These are phyloP conservation scores for Mesochorus sp. DNA, from an alignment of 2,888 invertebrate species.

Conservation along the genomic window DNA sequence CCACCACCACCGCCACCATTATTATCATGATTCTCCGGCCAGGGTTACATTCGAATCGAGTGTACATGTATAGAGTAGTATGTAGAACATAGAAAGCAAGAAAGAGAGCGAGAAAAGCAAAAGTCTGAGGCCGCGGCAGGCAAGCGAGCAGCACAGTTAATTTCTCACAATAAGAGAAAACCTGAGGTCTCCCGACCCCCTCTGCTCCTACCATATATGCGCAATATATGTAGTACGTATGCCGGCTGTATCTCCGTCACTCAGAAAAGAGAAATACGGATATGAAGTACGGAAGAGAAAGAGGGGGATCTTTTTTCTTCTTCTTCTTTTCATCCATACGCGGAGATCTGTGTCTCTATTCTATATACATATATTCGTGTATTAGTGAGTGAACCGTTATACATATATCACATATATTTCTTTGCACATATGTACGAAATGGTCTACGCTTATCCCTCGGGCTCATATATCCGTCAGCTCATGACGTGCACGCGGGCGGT, in stretches of 20 bases:
- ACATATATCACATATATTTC: neutral
- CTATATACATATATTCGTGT: neutral
- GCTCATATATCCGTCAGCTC: constrained; percentile 47
- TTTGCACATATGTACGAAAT: neutral
- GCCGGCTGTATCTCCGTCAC: constrained; percentile 60
- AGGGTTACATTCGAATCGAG: constrained; percentile 14
- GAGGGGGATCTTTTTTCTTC: constrained; percentile 14
- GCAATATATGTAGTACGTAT: neutral
- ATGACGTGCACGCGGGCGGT: constrained; percentile 62
- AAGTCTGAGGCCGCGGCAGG: constrained; percentile 43
- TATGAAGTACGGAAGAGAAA: neutral
- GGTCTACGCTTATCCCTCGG: neutral
- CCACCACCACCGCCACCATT: constrained; percentile 6
- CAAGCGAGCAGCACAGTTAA: constrained; percentile 66
- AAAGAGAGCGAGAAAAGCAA: neutral
- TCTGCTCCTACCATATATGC: neutral
- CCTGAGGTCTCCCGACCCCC: constrained; percentile 29
- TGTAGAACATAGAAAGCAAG: neutral
- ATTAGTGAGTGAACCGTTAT: constrained; percentile 20
- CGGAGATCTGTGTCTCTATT: neutral
- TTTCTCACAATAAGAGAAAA: constrained; percentile 76
- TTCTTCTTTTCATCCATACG: constrained; percentile 37
- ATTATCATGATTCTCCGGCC: constrained; percentile 11
- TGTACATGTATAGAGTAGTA: too few relatives aligned
- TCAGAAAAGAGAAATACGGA: constrained; percentile 26